Evolutionary conservation across 2,888 invertebrate genomes (phyloP).

Genomic region (Allygus modestus): DNA sequence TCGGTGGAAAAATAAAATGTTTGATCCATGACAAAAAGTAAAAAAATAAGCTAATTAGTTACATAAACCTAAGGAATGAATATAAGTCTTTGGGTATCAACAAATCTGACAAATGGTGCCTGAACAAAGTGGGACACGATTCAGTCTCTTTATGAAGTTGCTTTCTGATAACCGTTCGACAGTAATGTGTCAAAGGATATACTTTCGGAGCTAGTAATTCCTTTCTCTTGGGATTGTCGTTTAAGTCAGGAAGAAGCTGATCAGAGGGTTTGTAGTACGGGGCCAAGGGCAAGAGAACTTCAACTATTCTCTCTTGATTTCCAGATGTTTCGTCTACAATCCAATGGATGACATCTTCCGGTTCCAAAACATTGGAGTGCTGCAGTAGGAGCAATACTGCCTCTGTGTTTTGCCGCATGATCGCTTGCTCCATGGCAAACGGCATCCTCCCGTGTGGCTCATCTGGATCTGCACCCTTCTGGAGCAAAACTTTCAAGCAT

Average conservation of each 20-base stretch:
- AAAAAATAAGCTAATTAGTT: not conserved
- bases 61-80: not conserved
- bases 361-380: slow-evolving; percentile 40
- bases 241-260: not conserved
- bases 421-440: slow-evolving; percentile 47
- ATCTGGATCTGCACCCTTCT: slow-evolving; percentile 41
- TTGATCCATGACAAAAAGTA: too few relatives aligned
- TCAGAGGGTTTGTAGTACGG: slow-evolving; percentile 36
- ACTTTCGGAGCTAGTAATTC: slow-evolving; percentile 27
- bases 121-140: not conserved
- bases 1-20: too few relatives aligned
- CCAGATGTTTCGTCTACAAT: slow-evolving; percentile 32
- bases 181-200: slow-evolving; percentile 40
- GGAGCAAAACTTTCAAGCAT: slow-evolving; percentile 10
- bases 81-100: not conserved
- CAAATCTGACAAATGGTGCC: not conserved
- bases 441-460: slow-evolving; percentile 45
- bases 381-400: slow-evolving; percentile 30
- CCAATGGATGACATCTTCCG: slow-evolving; percentile 31
- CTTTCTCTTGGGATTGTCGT: not conserved
- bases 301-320: not conserved
- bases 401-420: slow-evolving; percentile 18
- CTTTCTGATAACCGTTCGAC: slow-evolving; percentile 21
- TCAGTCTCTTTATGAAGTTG: slow-evolving; percentile 44
- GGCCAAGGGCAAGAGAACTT: slow-evolving; percentile 30